Conservation (phyloP, 2,797 vertebrate species). For the Lacerta bilineata region DNA sequence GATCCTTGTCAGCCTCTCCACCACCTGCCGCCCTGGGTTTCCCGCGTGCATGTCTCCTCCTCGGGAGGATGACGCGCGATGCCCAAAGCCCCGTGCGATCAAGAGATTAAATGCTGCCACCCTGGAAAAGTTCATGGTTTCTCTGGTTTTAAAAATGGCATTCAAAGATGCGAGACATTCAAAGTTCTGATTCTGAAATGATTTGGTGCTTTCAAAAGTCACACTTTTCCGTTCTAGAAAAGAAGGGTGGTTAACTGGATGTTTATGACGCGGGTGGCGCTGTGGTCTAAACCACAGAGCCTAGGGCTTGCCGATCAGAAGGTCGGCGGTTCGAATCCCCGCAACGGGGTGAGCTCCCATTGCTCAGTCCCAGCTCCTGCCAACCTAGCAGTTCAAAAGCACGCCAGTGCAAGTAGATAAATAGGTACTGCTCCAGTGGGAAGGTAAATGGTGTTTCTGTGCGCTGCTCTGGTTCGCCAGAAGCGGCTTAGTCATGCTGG, state of each 20-base stretch:
- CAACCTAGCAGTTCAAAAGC: too few species aligned
- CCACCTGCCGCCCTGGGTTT: neutral
- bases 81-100: neutral
- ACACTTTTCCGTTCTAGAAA: neutral
- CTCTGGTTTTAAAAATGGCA: neutral
- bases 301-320: too few species aligned
- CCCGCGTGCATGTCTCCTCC: too few species aligned
- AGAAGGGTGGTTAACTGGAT: neutral
- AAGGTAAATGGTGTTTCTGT: too few species aligned
- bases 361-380: too few species aligned
- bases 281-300: too few species aligned
- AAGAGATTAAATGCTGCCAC: neutral
- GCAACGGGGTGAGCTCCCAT: too few species aligned
- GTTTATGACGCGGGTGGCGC: constrained; percentile 2
- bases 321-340: too few species aligned
- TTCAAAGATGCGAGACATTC: neutral
- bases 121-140: neutral
- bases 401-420: too few species aligned
- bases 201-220: constrained; percentile 31
- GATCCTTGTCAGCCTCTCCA: neutral
- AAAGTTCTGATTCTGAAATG: neutral
- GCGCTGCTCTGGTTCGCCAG: too few species aligned
- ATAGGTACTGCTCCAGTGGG: too few species aligned
- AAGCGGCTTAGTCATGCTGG: too few species aligned
- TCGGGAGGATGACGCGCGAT: neutral